Conservation (phyloP, 2,113 vertebrate genomes). For the Probosciger aterrimus region DNA sequence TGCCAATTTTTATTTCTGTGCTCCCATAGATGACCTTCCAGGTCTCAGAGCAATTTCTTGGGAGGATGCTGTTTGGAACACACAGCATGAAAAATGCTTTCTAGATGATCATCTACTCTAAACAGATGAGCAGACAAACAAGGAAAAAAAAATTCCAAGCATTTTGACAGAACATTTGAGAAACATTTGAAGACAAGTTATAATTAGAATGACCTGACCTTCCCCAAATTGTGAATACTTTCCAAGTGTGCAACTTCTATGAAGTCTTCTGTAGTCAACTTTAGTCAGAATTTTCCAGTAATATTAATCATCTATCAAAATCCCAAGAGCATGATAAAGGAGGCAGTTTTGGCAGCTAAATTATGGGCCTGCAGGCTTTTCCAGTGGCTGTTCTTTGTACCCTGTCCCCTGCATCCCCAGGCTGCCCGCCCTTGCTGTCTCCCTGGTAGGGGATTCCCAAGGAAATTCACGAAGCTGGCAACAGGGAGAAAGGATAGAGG, state of each 20-base stretch:
- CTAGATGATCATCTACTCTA: background rate
- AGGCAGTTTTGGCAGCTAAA: background rate
- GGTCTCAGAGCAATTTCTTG: background rate
- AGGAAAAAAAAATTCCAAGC: background rate
- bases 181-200: background rate
- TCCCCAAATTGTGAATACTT: background rate
- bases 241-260: background rate
- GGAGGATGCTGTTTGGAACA: background rate
- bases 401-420: background rate
- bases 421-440: background rate
- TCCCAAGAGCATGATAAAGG: background rate
- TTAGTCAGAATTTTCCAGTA: background rate
- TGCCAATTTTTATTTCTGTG: background rate
- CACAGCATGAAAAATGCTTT: background rate
- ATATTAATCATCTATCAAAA: background rate
- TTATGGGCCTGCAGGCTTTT: background rate
- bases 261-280: background rate
- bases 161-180: constrained; percentile 1
- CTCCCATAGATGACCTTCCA: background rate
- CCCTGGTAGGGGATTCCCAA: background rate
- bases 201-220: background rate
- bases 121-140: background rate
- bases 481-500: background rate
- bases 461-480: background rate
- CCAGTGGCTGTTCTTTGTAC: background rate